Base-by-base conservation (phyloP, 2,888 invertebrate species). In the Temnothorax ravouxi region DNA sequence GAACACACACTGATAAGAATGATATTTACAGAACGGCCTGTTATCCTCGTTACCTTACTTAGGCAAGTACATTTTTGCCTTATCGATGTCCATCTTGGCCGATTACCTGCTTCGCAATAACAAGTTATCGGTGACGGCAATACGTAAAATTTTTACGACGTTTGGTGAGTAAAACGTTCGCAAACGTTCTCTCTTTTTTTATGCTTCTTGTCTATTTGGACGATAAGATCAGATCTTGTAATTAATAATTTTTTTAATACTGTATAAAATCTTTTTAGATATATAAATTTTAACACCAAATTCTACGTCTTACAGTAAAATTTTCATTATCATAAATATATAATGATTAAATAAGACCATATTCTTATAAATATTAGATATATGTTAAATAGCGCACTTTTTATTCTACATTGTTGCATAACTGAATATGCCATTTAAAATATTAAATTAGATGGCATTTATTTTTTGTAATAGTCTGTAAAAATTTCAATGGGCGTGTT, bases 21-120 rank as follows among this genome's bases (percentile, higher is more conserved):
- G 41, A 44, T 56, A 3, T 79, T 86, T 44, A 0, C 95, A 98
- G 97, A 98, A 98, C 93, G 98, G 98, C 1, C 95, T 98, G 0
- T 95, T 98, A 56, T 98, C 98, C 0, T 98, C 98, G 67, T 95
- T 98, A 75, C 98, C 98, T 0, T 98, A 98, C 95, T 95, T 98
- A 88, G 98, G 98, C 93, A 98, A 98, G 95, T 98, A 98, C 93
- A 93, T 97, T 3, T 98, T 98, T 95, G 98, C 98, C 0, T 95
- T 98, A 4, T 95, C 96, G 2, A 97, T 97, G 0, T 97, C 98
- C 0, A 96, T 96, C 83, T 94, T 98, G 82, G 98, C 98, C 0
- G 98, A 98, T 95, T 96, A 96, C 84, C 94, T 98, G 67, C 95
- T 97, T 21, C 95, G 96, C 76, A 96, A 96, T 81, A 97, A 97